Evolutionary conservation across 2,113 vertebrate species (phyloP).

Genomic region (Terrapene triunguis): DNA sequence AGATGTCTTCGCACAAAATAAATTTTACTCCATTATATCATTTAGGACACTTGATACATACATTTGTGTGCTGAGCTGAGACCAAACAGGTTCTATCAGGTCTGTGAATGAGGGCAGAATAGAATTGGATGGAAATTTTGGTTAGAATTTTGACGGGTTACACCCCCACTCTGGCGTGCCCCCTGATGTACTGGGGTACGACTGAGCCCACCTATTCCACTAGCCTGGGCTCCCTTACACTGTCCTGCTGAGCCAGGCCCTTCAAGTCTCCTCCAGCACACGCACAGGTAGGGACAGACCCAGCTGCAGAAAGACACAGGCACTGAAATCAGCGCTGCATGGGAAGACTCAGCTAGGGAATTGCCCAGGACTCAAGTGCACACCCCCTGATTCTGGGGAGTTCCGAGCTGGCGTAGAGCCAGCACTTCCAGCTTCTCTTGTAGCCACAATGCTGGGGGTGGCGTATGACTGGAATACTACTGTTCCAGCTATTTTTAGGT

Average conservation of each 20-base stretch:
- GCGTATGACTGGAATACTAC: neutral
- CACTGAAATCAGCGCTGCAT: too few relatives aligned
- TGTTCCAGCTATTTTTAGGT: neutral
- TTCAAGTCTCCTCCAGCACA: too few relatives aligned
- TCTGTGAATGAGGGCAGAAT: neutral
- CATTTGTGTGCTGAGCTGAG: neutral
- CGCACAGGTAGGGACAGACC: too few relatives aligned
- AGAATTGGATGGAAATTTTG: neutral
- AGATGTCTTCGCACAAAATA: slow-evolving; percentile 14
- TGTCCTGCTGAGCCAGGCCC: too few relatives aligned
- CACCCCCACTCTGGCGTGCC: too few relatives aligned
- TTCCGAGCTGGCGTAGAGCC: neutral
- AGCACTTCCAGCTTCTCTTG: neutral
- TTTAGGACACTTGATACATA: slow-evolving; percentile 4
- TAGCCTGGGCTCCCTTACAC: too few relatives aligned
- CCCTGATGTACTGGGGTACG: too few relatives aligned
- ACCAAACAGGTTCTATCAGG: neutral
- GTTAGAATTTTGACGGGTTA: neutral
- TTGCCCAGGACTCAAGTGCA: too few relatives aligned
- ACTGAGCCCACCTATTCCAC: too few relatives aligned
- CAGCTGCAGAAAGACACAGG: too few relatives aligned
- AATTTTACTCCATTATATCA: neutral
- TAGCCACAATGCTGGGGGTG: neutral
- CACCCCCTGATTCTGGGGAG: neutral
- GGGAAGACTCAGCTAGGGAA: too few relatives aligned